Evolutionary conservation across 2,797 vertebrate species (phyloP).

Genomic region (Pristis pectinata): DNA sequence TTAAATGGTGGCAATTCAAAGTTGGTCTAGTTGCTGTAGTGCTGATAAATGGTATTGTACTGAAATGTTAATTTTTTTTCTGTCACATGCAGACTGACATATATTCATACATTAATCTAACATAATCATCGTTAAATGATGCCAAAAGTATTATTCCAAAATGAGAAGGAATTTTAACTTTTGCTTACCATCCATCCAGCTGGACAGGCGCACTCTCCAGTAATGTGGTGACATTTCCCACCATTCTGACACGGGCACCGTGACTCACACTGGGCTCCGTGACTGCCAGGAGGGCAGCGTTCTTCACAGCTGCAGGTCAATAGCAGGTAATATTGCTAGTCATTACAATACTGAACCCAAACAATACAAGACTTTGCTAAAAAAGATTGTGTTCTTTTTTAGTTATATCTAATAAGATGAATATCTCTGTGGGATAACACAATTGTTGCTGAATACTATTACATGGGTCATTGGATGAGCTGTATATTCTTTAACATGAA

Average conservation of each 20-base stretch:
- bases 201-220: constrained; percentile 88
- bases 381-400: not conserved
- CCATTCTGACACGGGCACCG: constrained; percentile 96
- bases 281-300: constrained; percentile 86
- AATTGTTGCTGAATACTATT: not conserved
- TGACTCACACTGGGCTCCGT: constrained; percentile 87
- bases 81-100: not conserved
- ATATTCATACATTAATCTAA: not conserved
- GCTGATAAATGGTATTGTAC: not conserved
- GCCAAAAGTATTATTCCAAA: not conserved
- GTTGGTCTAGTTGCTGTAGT: not conserved
- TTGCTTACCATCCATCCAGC: constrained; percentile 82
- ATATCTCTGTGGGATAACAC: not conserved
- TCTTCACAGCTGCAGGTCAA: constrained; percentile 76
- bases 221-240: constrained; percentile 92
- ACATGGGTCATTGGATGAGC: not conserved
- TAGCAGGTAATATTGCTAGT: not conserved
- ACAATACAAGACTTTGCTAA: not conserved
- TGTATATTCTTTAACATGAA: not conserved
- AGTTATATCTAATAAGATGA: not conserved
- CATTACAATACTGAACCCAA: not conserved
- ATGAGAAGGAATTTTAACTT: not conserved
- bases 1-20: not conserved
- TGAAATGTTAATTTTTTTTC: not conserved
- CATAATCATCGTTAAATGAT: not conserved